Base-by-base conservation (phyloP, 2,888 invertebrate genomes). In the Eupithecia dodoneata region DNA sequence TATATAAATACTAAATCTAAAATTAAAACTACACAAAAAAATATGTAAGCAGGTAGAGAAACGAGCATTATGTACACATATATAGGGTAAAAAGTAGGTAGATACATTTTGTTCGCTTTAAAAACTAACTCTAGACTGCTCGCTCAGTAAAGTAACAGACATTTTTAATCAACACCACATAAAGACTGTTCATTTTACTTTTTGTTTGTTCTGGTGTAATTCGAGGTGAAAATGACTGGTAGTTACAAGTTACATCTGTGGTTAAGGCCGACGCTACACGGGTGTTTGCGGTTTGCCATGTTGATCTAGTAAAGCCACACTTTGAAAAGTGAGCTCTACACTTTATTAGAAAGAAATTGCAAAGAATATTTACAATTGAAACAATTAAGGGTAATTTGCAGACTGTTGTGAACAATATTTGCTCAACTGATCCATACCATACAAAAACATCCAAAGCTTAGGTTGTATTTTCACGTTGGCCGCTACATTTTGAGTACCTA, bases 91-190 rank as follows among this genome's bases (percentile, higher is more conserved):
- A 30, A 30, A 30, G 30, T 30, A 30, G 30, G 30, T 30, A n/a
- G n/a, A n/a, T n/a, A 30, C 30, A 30, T 30, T 30, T 30, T 1
- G 30, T 30, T 30, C 30, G 30, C 30, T 30, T 30, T 30, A 30
- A 30, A 30, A 47, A 47, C 47, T 47, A 9, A 10, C 7, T 47
- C 55, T 55, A 7, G n/a, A n/a, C 55, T 59, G 13, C 13, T 59
- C 18, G 7, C 18, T 15, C 44, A 44, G 67, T 67, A 45, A 18
- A 47, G 30, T 3, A 69, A 12, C 18, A 12, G 18, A 47, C 4
- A 69, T 5, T 69, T 69, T 47, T 69, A 47, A 47, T 69, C 47
- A 69, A 69, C 44, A 47, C 3, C 69, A 47, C 69, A 69, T 69
- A 47, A 69, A 45, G 69, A 47, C n/a, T 18, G 5, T 69, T 47